Evolutionary conservation across 2,888 invertebrate genomes (phyloP).

Genomic region (Thera britannica): DNA sequence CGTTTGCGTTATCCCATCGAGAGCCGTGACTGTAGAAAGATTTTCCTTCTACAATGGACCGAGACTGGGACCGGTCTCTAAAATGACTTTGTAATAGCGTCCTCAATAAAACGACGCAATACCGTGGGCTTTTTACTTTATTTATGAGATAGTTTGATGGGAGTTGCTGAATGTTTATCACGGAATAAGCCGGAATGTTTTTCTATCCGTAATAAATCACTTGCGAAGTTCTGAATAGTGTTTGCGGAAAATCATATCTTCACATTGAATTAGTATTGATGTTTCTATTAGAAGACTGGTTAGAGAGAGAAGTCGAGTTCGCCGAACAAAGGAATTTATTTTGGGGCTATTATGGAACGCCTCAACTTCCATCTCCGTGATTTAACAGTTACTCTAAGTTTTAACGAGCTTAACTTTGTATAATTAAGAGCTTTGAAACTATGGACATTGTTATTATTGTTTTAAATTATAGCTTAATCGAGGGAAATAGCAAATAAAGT

Average conservation of each 20-base stretch:
- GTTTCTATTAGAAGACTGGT: constrained; percentile 24
- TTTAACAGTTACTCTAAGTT: constrained; percentile 65
- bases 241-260: constrained; percentile 29
- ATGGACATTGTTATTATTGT: constrained; percentile 35
- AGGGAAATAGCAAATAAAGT: constrained; percentile 10
- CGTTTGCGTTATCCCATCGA: constrained; percentile 83
- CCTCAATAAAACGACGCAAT: constrained; percentile 78
- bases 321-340: constrained; percentile 35
- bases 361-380: constrained; percentile 54
- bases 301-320: constrained; percentile 20
- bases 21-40: constrained; percentile 85
- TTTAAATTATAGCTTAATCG: constrained; percentile 25
- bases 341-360: constrained; percentile 60
- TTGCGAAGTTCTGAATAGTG: constrained; percentile 33
- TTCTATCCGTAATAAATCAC: constrained; percentile 35
- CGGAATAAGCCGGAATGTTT: constrained; percentile 37
- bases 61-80: constrained; percentile 75
- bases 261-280: constrained; percentile 24
- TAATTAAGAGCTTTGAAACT: constrained; percentile 49
- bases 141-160: constrained; percentile 66
- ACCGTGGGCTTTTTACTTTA: constrained; percentile 70
- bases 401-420: constrained; percentile 66
- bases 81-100: constrained; percentile 83
- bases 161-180: constrained; percentile 52
- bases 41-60: constrained; percentile 83